A percentile compares a stretch with the other conserved stretches of the same genome.
Conservation (phyloP, 2,797 vertebrate genomes). For the Pangasius mekongensis region DNA sequence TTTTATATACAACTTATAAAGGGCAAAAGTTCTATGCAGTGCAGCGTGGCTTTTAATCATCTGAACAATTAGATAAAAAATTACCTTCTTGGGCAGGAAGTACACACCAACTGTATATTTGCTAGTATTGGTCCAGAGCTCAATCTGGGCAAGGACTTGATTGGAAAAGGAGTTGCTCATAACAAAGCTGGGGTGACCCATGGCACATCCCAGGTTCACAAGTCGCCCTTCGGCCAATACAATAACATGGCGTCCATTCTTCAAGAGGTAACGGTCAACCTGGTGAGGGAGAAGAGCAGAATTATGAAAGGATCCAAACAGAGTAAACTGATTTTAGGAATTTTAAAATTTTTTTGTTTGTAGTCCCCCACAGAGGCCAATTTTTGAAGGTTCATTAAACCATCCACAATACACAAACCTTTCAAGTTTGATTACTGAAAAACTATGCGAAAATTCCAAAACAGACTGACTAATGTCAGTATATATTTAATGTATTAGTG, state of each 20-base stretch:
- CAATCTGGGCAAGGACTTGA: constrained; percentile 97
- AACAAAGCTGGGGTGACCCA: constrained; percentile 97
- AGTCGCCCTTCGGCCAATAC: constrained; percentile 91
- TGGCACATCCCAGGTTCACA: constrained; percentile 96
- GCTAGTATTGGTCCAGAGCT: constrained; percentile 90
- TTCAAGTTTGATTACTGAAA: no score
- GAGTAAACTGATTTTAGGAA: neutral
- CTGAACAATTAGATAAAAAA: neutral
- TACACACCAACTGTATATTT: constrained; percentile 93
- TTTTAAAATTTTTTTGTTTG: no score
- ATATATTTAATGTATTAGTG: no score
- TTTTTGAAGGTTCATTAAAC: neutral
- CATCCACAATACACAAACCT: neutral
- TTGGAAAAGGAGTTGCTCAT: constrained; percentile 99
- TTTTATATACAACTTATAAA: neutral
- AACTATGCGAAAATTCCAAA: no score
- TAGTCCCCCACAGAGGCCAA: no score
- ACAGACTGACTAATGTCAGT: no score
- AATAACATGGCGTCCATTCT: constrained; percentile 88
- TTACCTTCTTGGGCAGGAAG: constrained; percentile 95
- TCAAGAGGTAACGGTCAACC: constrained; percentile 91
- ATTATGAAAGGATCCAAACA: neutral
- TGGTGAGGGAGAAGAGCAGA: constrained; percentile 59
- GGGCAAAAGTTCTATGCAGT: neutral
- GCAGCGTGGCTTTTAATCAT: neutral